Evolutionary conservation across 2,797 vertebrate genomes (phyloP), one percentile per base, ranked within the genome.

Genomic region (Lindbergichthys nudifrons): DNA sequence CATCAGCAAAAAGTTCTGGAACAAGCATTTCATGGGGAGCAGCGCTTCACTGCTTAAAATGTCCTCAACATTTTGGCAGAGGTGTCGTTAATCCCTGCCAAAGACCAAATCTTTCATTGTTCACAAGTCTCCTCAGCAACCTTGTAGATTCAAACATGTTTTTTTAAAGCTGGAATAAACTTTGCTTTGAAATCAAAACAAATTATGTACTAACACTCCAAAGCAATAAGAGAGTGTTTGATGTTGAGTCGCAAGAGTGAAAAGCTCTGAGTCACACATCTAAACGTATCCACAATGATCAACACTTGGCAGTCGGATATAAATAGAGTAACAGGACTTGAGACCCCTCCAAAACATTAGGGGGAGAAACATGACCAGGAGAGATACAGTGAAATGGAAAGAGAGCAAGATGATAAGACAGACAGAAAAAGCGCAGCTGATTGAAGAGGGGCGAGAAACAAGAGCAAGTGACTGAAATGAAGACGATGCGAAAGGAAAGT

Each of bases 311-410:
- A 74, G 70, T 3, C 42, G 61, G 78, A 75, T 89, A 82, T 87
- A 93, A 92, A 93, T 93, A 94, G 77, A 16, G 83, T 82, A 69
- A 86, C 85, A 65, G 51, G 67, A 84, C 87, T 83, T 77, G 79
- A 91, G 88, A 85, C 80, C 79, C 81, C 81, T 86, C 79, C 85
- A 82, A 87, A 90, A 87, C 83, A 88, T 79, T 59, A 46, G 59
- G 32, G 48, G 78, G 73, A 65, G 77, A 70, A 65, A 80, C 82
- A 61, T 71, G 79, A 87, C 81, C 79, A 79, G 71, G 53, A 75
- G 58, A 81, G 54, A 79, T 41, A 75, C 59, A 69, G 71, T 45
- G 56, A 73, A 77, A 85, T 52, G n/a, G 59, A 75, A 72, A 73
- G 36, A 73, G 39, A 46, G n/a, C 65, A 58, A 57, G 56, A 71